A percentile compares a stretch with the other conserved stretches of the same genome.
Conservation (phyloP, 2,888 invertebrate genomes). For the Octodonta nipae region DNA sequence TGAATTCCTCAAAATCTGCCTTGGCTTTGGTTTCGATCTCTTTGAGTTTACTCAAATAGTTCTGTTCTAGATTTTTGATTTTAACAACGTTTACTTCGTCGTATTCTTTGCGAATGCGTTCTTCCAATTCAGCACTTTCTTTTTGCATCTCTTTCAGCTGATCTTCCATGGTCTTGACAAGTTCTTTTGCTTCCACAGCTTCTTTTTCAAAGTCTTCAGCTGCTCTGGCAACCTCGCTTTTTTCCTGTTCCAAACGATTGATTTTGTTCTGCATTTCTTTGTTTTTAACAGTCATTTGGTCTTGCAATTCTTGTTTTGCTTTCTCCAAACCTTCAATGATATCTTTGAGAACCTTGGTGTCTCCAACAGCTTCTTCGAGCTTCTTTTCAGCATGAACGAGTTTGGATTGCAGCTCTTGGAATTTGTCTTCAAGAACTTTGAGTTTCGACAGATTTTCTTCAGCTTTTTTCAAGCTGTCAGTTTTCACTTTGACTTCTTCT, state of each 20-base stretch:
- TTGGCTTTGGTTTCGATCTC: slow-evolving; percentile 14
- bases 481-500: slow-evolving; percentile 34
- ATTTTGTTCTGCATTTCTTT: slow-evolving; percentile 27
- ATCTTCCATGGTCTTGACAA: slow-evolving; percentile 15
- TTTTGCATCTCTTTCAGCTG: slow-evolving; percentile 18
- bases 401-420: slow-evolving; percentile 16
- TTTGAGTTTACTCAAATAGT: slow-evolving; percentile 10
- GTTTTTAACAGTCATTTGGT: slow-evolving; percentile 20
- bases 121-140: slow-evolving; percentile 15
- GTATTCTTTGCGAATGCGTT: slow-evolving; percentile 15
- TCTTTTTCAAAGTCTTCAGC: slow-evolving; percentile 11
- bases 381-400: slow-evolving; percentile 16
- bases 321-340: slow-evolving; percentile 16
- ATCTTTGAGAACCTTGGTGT: slow-evolving; percentile 24
- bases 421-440: slow-evolving; percentile 30
- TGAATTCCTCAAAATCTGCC: slow-evolving; percentile 29
- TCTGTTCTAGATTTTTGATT: slow-evolving; percentile 14
- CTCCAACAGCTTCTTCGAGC: slow-evolving; percentile 18
- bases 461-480: slow-evolving; percentile 9
- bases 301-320: slow-evolving; percentile 19
- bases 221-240: slow-evolving; percentile 16
- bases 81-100: slow-evolving; percentile 16
- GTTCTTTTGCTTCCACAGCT: slow-evolving; percentile 13
- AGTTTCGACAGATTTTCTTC: slow-evolving; percentile 7
- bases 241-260: slow-evolving; percentile 26